These are phyloP conservation scores for Amphibalanus amphitrite DNA, from an alignment of 1,140 invertebrate genomes.

Conservation along the genomic window DNA sequence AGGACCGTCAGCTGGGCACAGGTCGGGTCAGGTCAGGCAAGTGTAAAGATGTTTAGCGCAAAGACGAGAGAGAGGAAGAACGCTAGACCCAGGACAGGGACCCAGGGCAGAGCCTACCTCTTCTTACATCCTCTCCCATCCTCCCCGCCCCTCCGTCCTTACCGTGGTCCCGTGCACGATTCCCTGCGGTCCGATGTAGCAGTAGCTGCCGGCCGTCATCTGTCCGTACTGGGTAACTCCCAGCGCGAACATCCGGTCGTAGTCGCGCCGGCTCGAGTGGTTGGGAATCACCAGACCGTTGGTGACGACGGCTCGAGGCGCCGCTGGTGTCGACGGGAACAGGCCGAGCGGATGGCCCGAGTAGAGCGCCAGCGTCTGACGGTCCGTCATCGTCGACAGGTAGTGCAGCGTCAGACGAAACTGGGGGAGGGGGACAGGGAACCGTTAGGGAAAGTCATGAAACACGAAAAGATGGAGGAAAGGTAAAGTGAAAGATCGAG, in stretches of 20 bases:
- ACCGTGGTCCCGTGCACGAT: slow-evolving; percentile 53
- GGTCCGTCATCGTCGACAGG: slow-evolving; percentile 37
- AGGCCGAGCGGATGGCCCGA: slow-evolving; percentile 48
- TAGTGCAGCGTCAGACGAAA: slow-evolving; percentile 45
- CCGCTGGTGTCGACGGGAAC: slow-evolving; percentile 34
- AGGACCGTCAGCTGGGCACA: too few species aligned
- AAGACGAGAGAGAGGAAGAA: too few species aligned
- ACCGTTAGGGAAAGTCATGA: too few species aligned
- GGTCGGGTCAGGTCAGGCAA: too few species aligned
- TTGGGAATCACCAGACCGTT: slow-evolving; percentile 55
- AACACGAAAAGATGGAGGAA: too few species aligned
- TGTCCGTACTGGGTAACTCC: slow-evolving; percentile 40
- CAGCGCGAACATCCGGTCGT: slow-evolving; percentile 40
- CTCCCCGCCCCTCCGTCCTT: slow-evolving; percentile 17
- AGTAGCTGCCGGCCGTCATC: slow-evolving; percentile 45
- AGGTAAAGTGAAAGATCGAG: too few species aligned
- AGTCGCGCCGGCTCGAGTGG: slow-evolving; percentile 37
- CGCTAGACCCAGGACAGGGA: too few species aligned
- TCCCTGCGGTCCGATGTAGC: slow-evolving; percentile 53
- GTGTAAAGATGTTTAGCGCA: too few species aligned
- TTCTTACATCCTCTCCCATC: too few species aligned
- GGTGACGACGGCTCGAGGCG: slow-evolving; percentile 45
- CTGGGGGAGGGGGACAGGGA: slow-evolving; percentile 14
- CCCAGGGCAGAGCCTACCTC: too few species aligned
- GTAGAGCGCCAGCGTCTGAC: slow-evolving; percentile 45